Evolutionary conservation across 2,797 vertebrate genomes (phyloP).

Genomic region (Darevskia nairensis): DNA sequence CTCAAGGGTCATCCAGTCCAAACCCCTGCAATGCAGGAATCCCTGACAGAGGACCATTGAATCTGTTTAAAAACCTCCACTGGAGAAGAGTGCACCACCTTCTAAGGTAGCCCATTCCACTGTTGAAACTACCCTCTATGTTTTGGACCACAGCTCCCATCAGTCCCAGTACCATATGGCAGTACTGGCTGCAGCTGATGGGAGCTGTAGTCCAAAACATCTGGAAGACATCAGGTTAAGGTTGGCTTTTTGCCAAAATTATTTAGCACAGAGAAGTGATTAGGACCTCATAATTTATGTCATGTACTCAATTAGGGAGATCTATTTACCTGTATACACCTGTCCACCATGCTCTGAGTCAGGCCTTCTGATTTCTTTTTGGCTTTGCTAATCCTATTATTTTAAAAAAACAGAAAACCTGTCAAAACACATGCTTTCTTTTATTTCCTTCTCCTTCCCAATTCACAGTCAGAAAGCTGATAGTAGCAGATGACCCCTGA

Average conservation of each 20-base stretch:
- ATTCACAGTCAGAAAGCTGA: rapidly evolving
- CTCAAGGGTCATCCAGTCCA: too few species aligned
- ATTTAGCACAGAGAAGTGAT: background rate
- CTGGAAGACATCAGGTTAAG: background rate
- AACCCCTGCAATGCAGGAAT: too few species aligned
- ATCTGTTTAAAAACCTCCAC: too few species aligned
- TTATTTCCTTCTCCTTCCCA: background rate
- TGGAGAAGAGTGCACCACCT: background rate
- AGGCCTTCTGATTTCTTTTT: slow-evolving; percentile 96
- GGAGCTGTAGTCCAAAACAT: background rate
- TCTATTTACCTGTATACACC: slow-evolving; percentile 92
- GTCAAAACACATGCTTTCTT: background rate
- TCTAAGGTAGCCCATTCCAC: too few species aligned
- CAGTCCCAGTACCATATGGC: background rate
- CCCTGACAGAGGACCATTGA: too few species aligned
- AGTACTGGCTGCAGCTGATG: background rate
- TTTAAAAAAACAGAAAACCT: slow-evolving; percentile 4
- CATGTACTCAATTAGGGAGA: too few species aligned
- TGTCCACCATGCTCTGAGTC: slow-evolving; percentile 98
- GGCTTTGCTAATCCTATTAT: slow-evolving; percentile 91
- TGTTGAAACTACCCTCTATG: too few species aligned
- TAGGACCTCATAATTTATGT: background rate
- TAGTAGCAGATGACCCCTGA: background rate
- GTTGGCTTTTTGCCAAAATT: background rate
- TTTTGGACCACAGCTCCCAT: background rate